phyloP scores from a whole-genome alignment of 2,797 vertebrate genomes.

The Diglossa cyanea region DNA sequence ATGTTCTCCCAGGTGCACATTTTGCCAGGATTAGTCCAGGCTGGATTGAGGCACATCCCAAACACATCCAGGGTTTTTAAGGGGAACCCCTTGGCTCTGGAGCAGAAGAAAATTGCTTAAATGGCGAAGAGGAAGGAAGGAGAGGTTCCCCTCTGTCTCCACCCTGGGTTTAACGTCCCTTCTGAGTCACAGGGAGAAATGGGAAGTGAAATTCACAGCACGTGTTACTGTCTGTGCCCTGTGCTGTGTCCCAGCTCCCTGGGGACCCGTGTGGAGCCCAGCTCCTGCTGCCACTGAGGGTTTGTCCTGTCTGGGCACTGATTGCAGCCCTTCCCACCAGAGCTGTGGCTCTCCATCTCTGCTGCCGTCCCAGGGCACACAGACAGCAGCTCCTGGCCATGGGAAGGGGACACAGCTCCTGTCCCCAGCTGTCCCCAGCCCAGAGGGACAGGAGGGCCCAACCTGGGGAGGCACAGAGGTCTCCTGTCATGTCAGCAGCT shows the following conservation, averaged over 20 bases:
- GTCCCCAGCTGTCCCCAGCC: not conserved
- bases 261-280: not conserved
- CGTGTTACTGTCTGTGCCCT: not conserved
- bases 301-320: not conserved
- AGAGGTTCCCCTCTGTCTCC: not conserved
- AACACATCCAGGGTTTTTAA: not conserved
- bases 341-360: not conserved
- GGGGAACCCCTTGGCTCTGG: fast-evolving
- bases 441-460: not conserved
- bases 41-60: not conserved
- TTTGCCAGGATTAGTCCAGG: not conserved
- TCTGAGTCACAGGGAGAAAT: not conserved
- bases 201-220: not conserved
- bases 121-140: not conserved
- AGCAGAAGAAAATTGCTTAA: not conserved
- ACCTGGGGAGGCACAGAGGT: not conserved
- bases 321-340: not conserved
- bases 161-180: not conserved
- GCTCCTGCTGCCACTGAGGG: fast-evolving
- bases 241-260: not conserved
- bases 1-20: not conserved
- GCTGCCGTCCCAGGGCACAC: not conserved
- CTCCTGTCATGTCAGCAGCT: not conserved
- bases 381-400: not conserved
- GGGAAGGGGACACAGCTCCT: not conserved